phyloP scores from a whole-genome alignment of 2,888 invertebrate species.

The Pandemis heparana region DNA sequence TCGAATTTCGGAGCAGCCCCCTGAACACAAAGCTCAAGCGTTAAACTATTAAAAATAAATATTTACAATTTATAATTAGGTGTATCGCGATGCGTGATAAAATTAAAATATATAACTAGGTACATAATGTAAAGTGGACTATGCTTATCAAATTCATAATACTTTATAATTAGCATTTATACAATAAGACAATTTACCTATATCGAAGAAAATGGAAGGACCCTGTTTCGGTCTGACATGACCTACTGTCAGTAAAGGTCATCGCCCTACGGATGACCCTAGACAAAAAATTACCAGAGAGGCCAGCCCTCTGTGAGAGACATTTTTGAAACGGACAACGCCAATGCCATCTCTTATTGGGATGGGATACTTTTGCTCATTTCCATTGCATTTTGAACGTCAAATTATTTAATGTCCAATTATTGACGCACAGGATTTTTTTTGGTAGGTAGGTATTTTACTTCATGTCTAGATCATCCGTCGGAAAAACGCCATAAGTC shows the following conservation, averaged over 20 bases:
- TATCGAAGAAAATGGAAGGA: conserved; percentile 75
- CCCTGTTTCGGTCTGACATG: conserved; percentile 73
- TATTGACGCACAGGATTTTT: too few relatives aligned
- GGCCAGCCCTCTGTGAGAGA: not conserved
- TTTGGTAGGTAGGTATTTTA: not conserved
- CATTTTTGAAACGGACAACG: not conserved
- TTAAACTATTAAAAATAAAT: conserved; percentile 53
- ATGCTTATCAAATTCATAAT: conserved; percentile 62
- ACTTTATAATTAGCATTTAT: conserved; percentile 74
- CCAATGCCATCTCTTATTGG: not conserved
- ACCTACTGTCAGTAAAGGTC: conserved; percentile 51
- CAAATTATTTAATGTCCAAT: too few relatives aligned
- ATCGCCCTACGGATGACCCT: conserved; percentile 10
- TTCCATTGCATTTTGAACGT: too few relatives aligned
- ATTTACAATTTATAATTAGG: conserved; percentile 62
- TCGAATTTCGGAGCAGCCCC: too few relatives aligned
- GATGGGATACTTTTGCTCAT: not conserved
- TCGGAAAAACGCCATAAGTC: conserved; percentile 2
- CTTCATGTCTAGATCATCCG: conserved; percentile 14
- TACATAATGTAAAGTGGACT: conserved; percentile 69
- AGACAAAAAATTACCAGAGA: conserved; percentile 6
- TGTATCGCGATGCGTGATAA: conserved; percentile 61
- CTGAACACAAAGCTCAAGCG: conserved; percentile 57
- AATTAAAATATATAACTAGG: conserved; percentile 56
- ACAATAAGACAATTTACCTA: conserved; percentile 61